Conservation (phyloP, 2,113 vertebrate genomes). For the Bos taurus region DNA sequence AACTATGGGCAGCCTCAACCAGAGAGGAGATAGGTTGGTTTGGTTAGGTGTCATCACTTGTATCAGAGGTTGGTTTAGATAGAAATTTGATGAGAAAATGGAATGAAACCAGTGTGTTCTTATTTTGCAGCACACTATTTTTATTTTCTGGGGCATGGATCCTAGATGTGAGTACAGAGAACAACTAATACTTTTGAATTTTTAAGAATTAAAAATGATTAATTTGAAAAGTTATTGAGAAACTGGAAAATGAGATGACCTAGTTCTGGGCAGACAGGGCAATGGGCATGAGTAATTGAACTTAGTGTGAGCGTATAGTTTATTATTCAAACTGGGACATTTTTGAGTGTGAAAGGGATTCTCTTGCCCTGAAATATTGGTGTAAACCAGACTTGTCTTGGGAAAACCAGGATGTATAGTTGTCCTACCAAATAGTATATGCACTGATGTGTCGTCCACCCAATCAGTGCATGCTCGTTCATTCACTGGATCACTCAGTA, state of each 20-base stretch:
- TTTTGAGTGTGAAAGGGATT: neutral
- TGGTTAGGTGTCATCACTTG: neutral
- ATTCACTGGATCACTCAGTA: neutral
- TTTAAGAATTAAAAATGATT: neutral
- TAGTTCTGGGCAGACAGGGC: neutral
- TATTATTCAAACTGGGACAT: neutral
- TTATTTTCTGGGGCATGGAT: neutral
- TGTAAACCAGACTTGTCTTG: neutral
- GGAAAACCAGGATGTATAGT: neutral
- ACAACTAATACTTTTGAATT: conserved; percentile 3
- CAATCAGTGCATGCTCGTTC: neutral
- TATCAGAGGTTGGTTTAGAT: neutral
- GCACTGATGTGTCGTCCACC: neutral
- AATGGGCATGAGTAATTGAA: neutral
- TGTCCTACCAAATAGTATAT: neutral
- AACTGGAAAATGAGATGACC: neutral
- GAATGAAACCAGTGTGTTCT: neutral
- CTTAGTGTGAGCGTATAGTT: neutral
- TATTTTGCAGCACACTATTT: neutral
- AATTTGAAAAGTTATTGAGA: neutral
- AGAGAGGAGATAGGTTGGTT: neutral
- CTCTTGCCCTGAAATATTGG: neutral
- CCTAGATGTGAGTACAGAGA: neutral
- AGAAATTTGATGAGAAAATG: neutral
- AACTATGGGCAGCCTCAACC: neutral